Evolutionary conservation across 2,113 vertebrate genomes (phyloP), one percentile per base, ranked within the genome.

Genomic region (Chitala chitala): DNA sequence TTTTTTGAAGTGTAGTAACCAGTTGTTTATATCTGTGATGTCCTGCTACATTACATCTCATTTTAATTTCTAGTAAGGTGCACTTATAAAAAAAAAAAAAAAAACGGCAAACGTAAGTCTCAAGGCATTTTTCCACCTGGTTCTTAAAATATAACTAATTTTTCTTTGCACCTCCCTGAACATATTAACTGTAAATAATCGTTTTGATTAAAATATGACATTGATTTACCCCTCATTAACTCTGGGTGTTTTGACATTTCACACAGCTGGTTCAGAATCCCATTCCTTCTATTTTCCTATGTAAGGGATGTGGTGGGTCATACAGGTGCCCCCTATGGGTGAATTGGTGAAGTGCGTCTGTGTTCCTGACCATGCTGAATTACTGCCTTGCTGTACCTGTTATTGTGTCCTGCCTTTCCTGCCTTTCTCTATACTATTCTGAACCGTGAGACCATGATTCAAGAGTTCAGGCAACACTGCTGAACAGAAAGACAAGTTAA

Each of bases 281-380:
- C 63, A 64, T 78, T 26, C 69, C 22, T 77, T 78, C 75, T 85
- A 73, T 75, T 51, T 44, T 61, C n/a, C 9, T n/a, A 9, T 61
- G 22, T 17, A 63, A 36, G 58, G 26, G 10, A 53, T 64, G 58
- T 58, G 56, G 54, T 40, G 36, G 44, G 58, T 61, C 15, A 46
- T 38, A 64, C 24, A 48, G 72, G 58, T 3, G 72, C 72, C 72
- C 72, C 72, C 72, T 73, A 29, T 36, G 63, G 72, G 72, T 63
- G 29, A 73, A 44, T 44, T 33, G 29, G 51, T 24, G 56, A n/a
- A 51, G 22, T 56, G 17, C 3, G 44, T 48, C 38, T 36, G 29
- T 51, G 24, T 29, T 51, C 31, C 26, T 63, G 12, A 7, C 13
- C 48, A 15, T 9, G 64, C 22, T 68, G 22, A 9, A 44, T 44